Conservation (phyloP, 2,888 invertebrate genomes). For the Idaea biselata region DNA sequence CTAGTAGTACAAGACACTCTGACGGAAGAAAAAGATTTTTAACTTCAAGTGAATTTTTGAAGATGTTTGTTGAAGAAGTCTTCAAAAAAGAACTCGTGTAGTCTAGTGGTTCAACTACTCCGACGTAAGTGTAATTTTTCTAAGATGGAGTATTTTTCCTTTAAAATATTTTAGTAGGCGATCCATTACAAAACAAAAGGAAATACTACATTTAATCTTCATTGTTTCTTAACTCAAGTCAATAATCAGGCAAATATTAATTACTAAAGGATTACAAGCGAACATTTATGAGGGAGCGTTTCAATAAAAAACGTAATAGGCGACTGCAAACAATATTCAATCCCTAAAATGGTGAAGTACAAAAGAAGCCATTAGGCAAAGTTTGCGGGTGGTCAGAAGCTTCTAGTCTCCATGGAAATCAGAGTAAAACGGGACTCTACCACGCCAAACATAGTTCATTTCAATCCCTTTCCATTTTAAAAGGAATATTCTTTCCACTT, state of each 20-base stretch:
- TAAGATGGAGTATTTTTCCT: no score
- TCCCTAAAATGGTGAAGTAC: constrained; percentile 58
- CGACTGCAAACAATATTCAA: constrained; percentile 63
- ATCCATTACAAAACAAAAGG: no score
- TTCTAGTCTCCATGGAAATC: constrained; percentile 74
- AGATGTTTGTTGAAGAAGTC: no score
- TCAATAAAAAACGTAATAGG: constrained; percentile 51
- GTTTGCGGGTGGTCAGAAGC: constrained; percentile 59
- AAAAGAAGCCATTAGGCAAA: constrained; percentile 69
- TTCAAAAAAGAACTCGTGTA: no score
- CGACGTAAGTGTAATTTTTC: no score
- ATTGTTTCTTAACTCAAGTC: constrained; percentile 5
- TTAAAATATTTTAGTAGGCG: no score
- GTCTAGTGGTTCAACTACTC: no score
- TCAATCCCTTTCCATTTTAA: neutral
- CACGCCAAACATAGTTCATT: neutral
- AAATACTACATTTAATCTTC: no score
- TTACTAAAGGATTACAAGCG: constrained; percentile 55
- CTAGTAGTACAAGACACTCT: no score
- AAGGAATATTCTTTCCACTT: neutral
- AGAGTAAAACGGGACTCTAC: constrained; percentile 48
- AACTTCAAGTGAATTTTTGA: no score
- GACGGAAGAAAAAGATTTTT: no score
- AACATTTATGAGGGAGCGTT: constrained; percentile 37
- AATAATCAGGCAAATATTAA: constrained; percentile 56